Evolutionary conservation across 2,797 vertebrate species (phyloP).

Genomic region (Hippocampus kuda): DNA sequence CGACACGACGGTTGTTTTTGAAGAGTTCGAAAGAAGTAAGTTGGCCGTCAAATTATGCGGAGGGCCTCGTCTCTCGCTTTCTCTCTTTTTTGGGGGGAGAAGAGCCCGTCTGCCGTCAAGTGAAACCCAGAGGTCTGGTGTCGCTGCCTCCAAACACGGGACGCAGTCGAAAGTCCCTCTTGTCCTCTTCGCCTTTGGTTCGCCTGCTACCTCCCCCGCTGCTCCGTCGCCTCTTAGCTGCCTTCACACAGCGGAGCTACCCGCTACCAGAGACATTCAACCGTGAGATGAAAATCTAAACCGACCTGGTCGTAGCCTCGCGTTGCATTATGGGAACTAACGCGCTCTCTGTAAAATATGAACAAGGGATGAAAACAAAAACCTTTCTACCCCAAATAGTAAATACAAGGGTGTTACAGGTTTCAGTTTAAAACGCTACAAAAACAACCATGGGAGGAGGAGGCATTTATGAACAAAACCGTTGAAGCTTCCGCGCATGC

Average conservation of each 20-base stretch:
- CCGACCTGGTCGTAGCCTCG: conserved; percentile 10
- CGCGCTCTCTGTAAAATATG: conserved; percentile 13
- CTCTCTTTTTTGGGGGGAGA: conserved; percentile 20
- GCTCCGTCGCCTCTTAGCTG: conserved; percentile 53
- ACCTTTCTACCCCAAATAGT: background rate
- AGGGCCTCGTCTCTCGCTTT: conserved; percentile 1
- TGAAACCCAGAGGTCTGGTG: conserved; percentile 37
- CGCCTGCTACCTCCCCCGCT: conserved; percentile 51
- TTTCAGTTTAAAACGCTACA: background rate
- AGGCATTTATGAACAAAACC: background rate
- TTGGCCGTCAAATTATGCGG: conserved; percentile 20
- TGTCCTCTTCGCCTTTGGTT: conserved; percentile 31
- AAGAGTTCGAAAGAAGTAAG: conserved; percentile 23
- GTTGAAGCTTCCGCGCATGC: conserved; percentile 25
- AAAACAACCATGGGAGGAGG: background rate
- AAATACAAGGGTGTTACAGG: background rate
- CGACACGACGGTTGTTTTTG: conserved; percentile 18
- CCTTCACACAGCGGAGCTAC: conserved; percentile 48
- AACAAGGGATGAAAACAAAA: conserved; percentile 13
- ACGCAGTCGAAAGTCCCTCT: conserved; percentile 48
- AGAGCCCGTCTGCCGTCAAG: conserved; percentile 35
- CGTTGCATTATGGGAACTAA: conserved; percentile 47
- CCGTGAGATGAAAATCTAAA: conserved; percentile 10
- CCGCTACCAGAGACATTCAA: conserved; percentile 27
- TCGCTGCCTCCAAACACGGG: conserved; percentile 54